Evolutionary conservation across 2,113 vertebrate genomes (phyloP).

Genomic region (Myrmecobius fasciatus): DNA sequence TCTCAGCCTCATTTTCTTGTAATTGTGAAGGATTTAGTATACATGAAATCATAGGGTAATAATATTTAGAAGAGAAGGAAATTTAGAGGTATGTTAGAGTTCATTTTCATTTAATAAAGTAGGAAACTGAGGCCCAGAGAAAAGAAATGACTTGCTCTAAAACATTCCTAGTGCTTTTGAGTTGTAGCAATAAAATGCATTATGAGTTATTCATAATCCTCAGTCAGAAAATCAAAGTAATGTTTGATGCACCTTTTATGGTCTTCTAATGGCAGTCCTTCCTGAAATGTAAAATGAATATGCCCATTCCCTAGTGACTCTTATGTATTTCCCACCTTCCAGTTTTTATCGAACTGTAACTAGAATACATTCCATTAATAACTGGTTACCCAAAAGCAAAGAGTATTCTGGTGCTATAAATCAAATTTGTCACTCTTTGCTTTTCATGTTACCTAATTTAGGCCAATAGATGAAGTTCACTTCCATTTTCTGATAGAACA

Average conservation of each 20-base stretch:
- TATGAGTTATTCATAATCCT: neutral
- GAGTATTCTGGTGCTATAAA: conserved; percentile 68
- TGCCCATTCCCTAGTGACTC: conserved; percentile 61
- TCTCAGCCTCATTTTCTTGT: neutral
- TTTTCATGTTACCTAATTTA: conserved; percentile 60
- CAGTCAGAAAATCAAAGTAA: conserved; percentile 33
- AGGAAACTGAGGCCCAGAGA: neutral
- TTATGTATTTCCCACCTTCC: conserved; percentile 63
- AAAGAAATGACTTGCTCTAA: neutral
- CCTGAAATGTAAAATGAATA: conserved; percentile 55
- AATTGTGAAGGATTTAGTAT: neutral
- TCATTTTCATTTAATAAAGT: neutral
- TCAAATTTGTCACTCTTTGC: conserved; percentile 67
- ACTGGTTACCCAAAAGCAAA: conserved; percentile 69
- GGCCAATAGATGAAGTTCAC: conserved; percentile 27
- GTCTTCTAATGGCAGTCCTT: conserved; percentile 49
- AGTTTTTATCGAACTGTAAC: conserved; percentile 70
- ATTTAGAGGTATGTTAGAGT: neutral
- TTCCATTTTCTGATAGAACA: conserved; percentile 31
- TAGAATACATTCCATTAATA: conserved; percentile 71
- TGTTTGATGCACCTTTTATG: conserved; percentile 39
- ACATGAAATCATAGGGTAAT: neutral
- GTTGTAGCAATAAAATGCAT: neutral
- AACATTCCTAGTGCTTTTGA: neutral
- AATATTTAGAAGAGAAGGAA: neutral